phyloP scores from a whole-genome alignment of 2,888 invertebrate species.

The Aleiodes testaceus region DNA sequence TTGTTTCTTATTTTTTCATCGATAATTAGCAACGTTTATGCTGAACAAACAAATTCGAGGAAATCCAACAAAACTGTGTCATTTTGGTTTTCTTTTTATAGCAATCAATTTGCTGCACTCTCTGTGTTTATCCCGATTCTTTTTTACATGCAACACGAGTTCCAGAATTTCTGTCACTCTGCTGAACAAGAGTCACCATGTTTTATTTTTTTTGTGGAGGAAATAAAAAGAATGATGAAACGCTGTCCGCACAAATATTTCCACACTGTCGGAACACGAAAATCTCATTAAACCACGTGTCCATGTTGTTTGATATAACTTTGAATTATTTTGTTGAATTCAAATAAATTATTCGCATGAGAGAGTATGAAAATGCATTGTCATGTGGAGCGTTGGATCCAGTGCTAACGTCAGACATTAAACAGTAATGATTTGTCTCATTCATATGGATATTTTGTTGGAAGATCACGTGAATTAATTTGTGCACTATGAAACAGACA shows the following conservation, averaged over 20 bases:
- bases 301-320: neutral
- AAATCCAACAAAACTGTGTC: slow-evolving; percentile 5
- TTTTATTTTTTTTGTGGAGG: neutral
- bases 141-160: slow-evolving; percentile 28
- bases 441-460: neutral
- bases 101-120: slow-evolving; percentile 19
- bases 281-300: slow-evolving; percentile 9
- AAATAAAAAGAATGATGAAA: slow-evolving; percentile 21
- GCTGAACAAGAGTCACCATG: slow-evolving; percentile 21
- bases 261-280: neutral
- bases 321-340: neutral
- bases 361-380: neutral
- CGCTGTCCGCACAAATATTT: slow-evolving; percentile 56
- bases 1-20: neutral
- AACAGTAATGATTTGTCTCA: neutral
- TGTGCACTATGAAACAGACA: neutral
- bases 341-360: neutral
- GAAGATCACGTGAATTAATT: slow-evolving; percentile 5
- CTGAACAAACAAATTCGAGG: neutral
- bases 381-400: neutral
- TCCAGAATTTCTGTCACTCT: slow-evolving; percentile 22
- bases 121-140: slow-evolving; percentile 12
- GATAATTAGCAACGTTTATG: too few species aligned
- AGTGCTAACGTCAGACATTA: neutral
- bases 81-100: neutral